Evolutionary conservation across 2,888 invertebrate genomes (phyloP).

Genomic region (Erannis defoliaria): DNA sequence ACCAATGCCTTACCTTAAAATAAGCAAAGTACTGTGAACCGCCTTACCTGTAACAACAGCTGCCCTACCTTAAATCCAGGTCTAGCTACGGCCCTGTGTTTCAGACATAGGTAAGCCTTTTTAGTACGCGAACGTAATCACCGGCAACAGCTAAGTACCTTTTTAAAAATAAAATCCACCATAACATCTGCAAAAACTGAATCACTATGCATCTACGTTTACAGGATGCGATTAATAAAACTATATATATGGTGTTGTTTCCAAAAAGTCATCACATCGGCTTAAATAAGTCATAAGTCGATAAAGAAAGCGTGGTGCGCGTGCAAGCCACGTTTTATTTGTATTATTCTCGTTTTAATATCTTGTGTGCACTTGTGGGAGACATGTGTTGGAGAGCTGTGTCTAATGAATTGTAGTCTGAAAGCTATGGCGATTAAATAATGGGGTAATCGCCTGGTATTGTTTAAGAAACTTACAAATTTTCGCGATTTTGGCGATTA

Average conservation of each 20-base stretch:
- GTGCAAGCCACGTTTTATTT: slow-evolving; percentile 41
- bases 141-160: no score
- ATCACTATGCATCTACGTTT: not conserved
- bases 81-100: no score
- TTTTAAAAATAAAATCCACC: not conserved
- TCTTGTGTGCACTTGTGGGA: slow-evolving; percentile 61
- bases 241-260: not conserved
- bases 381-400: slow-evolving; percentile 60
- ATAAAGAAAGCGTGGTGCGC: slow-evolving; percentile 47
- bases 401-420: slow-evolving; percentile 17
- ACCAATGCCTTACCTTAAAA: no score
- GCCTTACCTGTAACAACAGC: no score
- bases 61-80: no score
- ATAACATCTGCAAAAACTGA: not conserved
- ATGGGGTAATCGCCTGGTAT: not conserved
- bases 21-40: no score
- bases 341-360: slow-evolving; percentile 52
- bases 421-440: not conserved
- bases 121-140: no score
- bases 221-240: slow-evolving; percentile 22
- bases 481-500: not conserved
- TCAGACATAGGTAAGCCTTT: no score
- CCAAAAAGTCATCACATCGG: slow-evolving; percentile 48
- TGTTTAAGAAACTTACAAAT: not conserved
- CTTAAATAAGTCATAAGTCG: slow-evolving; percentile 53